Conservation (phyloP, 2,113 vertebrate species). For the Cygnus atratus region DNA sequence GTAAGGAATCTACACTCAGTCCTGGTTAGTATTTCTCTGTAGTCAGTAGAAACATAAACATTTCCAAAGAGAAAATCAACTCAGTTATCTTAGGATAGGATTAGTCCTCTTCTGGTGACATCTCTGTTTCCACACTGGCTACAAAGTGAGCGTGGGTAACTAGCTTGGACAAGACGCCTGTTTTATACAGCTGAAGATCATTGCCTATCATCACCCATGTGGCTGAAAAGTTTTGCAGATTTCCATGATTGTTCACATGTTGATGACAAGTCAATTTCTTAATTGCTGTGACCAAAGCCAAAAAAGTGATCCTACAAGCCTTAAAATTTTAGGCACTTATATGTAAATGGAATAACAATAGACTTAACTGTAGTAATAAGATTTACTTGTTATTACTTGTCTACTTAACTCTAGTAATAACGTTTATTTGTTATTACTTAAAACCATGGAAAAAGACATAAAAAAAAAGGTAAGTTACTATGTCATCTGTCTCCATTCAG, state of each 20-base stretch:
- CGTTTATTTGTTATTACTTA: not conserved
- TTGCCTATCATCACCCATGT: fast-evolving
- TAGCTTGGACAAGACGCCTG: not conserved
- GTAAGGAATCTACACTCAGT: not conserved
- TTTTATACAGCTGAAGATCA: not conserved
- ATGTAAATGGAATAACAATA: not conserved
- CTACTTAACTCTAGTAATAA: not conserved
- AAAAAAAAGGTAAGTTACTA: not conserved
- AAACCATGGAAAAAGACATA: not conserved
- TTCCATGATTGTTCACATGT: not conserved
- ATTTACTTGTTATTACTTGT: not conserved
- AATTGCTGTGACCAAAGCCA: not conserved
- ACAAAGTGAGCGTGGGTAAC: not conserved
- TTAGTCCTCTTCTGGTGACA: not conserved
- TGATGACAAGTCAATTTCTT: not conserved
- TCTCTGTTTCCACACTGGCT: not conserved
- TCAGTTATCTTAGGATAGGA: not conserved
- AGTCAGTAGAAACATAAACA: not conserved
- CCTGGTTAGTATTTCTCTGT: not conserved
- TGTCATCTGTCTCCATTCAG: not conserved
- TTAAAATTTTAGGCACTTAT: not conserved
- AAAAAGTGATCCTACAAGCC: not conserved
- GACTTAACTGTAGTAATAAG: not conserved
- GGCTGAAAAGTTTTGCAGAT: not conserved
- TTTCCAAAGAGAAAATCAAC: not conserved